phyloP scores from a whole-genome alignment of 2,113 vertebrate genomes.

The Natator depressus region DNA sequence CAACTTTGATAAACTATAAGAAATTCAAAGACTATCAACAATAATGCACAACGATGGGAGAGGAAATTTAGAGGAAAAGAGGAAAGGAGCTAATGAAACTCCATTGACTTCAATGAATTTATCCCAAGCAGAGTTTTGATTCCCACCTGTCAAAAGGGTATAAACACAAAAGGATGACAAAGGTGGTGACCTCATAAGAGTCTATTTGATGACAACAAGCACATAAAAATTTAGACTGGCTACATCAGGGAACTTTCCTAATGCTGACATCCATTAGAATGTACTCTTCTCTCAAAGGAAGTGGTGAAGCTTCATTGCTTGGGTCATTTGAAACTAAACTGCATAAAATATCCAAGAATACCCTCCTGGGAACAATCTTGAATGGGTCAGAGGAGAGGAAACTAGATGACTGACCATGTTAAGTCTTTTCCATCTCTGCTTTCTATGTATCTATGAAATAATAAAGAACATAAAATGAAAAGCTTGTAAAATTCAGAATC shows the following conservation, averaged over 20 bases:
- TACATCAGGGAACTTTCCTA: constrained; percentile 3
- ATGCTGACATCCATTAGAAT: constrained; percentile 21
- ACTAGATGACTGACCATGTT: fast-evolving
- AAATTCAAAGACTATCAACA: neutral
- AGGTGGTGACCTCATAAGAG: neutral
- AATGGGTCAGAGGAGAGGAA: neutral
- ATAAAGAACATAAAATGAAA: neutral
- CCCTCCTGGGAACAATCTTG: constrained; percentile 32
- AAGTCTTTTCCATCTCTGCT: fast-evolving
- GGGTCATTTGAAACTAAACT: neutral
- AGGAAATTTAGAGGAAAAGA: neutral
- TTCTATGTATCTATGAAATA: neutral
- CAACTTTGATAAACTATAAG: neutral
- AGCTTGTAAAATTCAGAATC: neutral
- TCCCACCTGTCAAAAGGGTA: neutral
- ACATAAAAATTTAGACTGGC: neutral
- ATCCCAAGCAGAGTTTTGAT: neutral
- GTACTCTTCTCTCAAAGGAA: neutral
- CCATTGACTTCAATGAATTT: neutral
- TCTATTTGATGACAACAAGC: neutral
- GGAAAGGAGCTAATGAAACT: neutral
- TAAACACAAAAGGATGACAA: neutral
- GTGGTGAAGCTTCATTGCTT: neutral
- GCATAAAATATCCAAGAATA: constrained; percentile 19
- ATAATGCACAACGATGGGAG: neutral